These are phyloP conservation scores for Dilophus febrilis DNA, from an alignment of 2,888 invertebrate genomes.

Conservation along the genomic window DNA sequence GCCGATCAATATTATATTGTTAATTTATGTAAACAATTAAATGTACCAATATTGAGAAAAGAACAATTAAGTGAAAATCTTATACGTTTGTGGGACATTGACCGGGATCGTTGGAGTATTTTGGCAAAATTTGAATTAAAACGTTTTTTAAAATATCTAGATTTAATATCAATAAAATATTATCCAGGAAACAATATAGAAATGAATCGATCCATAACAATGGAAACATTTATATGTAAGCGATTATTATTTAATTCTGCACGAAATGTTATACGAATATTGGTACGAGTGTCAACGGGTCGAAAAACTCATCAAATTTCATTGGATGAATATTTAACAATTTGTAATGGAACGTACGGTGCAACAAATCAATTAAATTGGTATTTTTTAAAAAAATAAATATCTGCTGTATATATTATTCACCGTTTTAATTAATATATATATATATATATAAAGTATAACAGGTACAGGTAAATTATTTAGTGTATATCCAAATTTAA, in stretches of 20 bases:
- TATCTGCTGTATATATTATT: too few relatives aligned
- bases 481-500: too few relatives aligned
- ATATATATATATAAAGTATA: too few relatives aligned
- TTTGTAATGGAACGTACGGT: conserved; percentile 20
- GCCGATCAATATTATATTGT: conserved; percentile 21
- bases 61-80: conserved; percentile 6
- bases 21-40: conserved; percentile 13
- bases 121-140: conserved; percentile 20
- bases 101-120: conserved; percentile 15
- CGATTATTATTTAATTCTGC: conserved; percentile 21
- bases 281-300: conserved; percentile 20
- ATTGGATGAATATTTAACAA: conserved; percentile 21
- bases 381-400: too few relatives aligned
- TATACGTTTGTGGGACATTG: conserved; percentile 19
- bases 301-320: conserved; percentile 17
- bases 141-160: conserved; percentile 22
- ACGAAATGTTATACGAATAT: conserved; percentile 19
- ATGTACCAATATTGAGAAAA: conserved; percentile 4
- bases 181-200: conserved; percentile 12
- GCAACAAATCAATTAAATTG: conserved; percentile 17
- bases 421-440: too few relatives aligned
- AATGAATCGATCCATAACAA: conserved; percentile 8
- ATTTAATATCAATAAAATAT: conserved; percentile 17
- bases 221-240: conserved; percentile 20
- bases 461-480: too few relatives aligned